Percentiles rank a stretch among this genome's conserved stretches.
These are phyloP conservation scores for Rhinogobio ventralis DNA, from an alignment of 2,797 vertebrate genomes.

Conservation along the genomic window DNA sequence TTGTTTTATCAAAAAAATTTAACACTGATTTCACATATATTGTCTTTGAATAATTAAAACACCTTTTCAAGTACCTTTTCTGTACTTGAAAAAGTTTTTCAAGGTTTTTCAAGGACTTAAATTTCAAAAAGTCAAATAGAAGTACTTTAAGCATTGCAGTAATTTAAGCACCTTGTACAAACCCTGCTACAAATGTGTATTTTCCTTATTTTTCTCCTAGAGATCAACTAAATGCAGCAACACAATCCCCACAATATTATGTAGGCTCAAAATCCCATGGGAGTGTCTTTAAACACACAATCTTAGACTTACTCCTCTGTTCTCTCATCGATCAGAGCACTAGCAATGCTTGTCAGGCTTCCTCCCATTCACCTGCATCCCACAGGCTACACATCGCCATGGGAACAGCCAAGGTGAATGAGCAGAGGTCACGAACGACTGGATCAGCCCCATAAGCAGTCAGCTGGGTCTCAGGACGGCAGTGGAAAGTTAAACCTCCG, in stretches of 20 bases:
- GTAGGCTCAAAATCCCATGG: neutral
- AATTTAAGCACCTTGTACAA: no score
- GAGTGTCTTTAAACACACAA: conserved; percentile 4
- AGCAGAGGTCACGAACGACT: conserved; percentile 17
- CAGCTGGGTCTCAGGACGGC: neutral
- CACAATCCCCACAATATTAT: neutral
- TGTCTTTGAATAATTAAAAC: no score
- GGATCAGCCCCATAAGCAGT: neutral
- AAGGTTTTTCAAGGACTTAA: no score
- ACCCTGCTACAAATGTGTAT: neutral
- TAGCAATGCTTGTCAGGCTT: conserved; percentile 10
- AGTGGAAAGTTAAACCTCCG: conserved; percentile 25
- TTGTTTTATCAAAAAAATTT: no score
- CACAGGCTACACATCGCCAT: conserved; percentile 3
- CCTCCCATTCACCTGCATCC: conserved; percentile 11
- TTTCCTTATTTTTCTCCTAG: neutral
- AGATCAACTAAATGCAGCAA: conserved; percentile 12
- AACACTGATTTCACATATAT: no score
- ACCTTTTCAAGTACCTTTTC: no score
- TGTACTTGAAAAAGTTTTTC: no score
- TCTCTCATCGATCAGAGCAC: conserved; percentile 30
- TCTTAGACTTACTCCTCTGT: conserved; percentile 9
- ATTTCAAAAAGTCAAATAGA: no score
- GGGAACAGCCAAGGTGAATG: conserved; percentile 43
- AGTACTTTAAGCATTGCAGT: no score